Conservation (phyloP, 92 coral and sea anemone genomes). For the Epizoanthus illoricatus region DNA sequence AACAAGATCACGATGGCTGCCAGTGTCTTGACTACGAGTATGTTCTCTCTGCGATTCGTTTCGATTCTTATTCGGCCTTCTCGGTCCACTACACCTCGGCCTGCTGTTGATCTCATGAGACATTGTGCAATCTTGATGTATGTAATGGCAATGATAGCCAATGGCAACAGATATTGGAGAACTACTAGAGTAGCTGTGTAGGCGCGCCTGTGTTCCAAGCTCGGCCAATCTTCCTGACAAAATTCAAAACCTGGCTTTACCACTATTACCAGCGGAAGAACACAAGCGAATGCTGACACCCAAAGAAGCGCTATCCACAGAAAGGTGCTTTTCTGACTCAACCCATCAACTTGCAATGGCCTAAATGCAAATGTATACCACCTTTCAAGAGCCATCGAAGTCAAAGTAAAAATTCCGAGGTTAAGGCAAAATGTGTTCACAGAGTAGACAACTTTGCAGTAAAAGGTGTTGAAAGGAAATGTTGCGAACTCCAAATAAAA, state of each 20-base stretch:
- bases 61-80: constrained; percentile 29
- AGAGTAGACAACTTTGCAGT: constrained; percentile 12
- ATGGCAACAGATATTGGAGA: constrained; percentile 82
- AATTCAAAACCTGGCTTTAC: not conserved
- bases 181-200: constrained; percentile 77
- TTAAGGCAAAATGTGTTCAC: constrained; percentile 13
- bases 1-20: constrained; percentile 82
- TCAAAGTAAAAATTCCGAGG: constrained; percentile 20
- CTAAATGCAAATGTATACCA: constrained; percentile 26
- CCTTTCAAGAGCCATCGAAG: constrained; percentile 30
- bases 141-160: constrained; percentile 70
- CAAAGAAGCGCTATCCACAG: constrained; percentile 25
- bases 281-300: constrained; percentile 20
- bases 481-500: constrained; percentile 21
- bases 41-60: constrained; percentile 69
- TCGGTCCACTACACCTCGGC: constrained; percentile 18
- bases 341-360: constrained; percentile 21
- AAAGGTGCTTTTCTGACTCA: not conserved
- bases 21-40: constrained; percentile 77
- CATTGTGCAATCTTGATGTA: constrained; percentile 84
- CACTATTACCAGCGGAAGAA: constrained; percentile 24
- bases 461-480: not conserved
- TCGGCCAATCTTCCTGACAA: constrained; percentile 69
- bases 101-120: constrained; percentile 27
- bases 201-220: constrained; percentile 52